These are phyloP conservation scores for Lysandra bellargus DNA, from an alignment of 2,888 invertebrate genomes.

Conservation along the genomic window DNA sequence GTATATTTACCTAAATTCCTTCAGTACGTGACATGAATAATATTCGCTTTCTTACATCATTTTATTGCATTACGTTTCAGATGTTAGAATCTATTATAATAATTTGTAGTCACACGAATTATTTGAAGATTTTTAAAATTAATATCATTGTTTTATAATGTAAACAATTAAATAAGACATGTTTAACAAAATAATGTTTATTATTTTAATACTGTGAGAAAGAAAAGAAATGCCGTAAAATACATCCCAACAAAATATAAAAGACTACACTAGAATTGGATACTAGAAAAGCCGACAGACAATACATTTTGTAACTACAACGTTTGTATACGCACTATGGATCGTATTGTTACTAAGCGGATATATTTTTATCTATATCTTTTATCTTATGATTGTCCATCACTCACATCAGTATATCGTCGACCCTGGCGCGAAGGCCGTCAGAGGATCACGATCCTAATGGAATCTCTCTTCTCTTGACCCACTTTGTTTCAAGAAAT, in stretches of 20 bases:
- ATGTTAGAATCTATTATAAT: not conserved
- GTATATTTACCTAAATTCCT: not conserved
- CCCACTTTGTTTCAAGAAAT: slow-evolving; percentile 16
- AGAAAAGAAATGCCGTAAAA: too few species aligned
- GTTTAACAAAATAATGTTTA: too few species aligned
- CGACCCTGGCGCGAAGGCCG: not conserved
- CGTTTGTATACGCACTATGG: not conserved
- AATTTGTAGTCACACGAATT: not conserved
- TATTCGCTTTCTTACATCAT: not conserved
- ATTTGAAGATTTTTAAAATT: not conserved
- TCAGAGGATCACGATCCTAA: not conserved
- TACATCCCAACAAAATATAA: too few species aligned
- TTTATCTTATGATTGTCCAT: not conserved
- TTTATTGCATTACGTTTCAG: not conserved
- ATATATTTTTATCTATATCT: not conserved
- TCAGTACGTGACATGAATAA: not conserved
- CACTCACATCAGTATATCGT: not conserved
- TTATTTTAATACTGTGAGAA: too few species aligned
- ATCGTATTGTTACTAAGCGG: not conserved
- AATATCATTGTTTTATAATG: not conserved
- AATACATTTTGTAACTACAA: not conserved
- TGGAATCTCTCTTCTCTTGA: slow-evolving; percentile 6
- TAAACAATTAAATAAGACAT: too few species aligned
- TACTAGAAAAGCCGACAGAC: not conserved
- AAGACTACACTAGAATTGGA: too few species aligned